Base-by-base conservation (phyloP, 2,797 vertebrate genomes). In the Chanos chanos region DNA sequence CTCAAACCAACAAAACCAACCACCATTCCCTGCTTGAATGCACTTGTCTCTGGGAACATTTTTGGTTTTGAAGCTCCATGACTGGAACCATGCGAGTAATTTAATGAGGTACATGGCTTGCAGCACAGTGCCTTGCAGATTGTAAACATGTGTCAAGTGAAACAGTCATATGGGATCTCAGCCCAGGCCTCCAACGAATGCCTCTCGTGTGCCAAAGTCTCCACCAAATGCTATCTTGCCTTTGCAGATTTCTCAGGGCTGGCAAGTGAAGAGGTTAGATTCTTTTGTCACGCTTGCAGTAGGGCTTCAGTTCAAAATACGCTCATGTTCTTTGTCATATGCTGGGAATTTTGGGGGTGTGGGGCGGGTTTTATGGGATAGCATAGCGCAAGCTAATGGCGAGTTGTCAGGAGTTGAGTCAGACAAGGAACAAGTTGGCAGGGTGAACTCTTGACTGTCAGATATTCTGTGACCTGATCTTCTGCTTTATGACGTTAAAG, bases 131-230 rank as follows among this genome's bases (percentile, higher is more conserved):
- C 77, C 78, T 81, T 73, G 73, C 76, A 84, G 83, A 88, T 86
- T 86, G 80, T 83, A 84, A 88, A 85, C 86, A 87, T 82, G 74
- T 89, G 85, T 87, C 75, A 75, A 72, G 71, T 77, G 74, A 39
- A 72, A 78, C 75, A 77, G 68, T 66, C 63, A 73, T 62, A 73
- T 77, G 77, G 61, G 78, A 80, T 72, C 69, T 51, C 49, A 34
- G 65, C 78, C 69, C 60, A 61, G 53, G 50, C 65, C 60, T 61
- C 49, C 49, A 52, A 48, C 67, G 75, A 78, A 53, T 56, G 45
- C 58, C 45, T 62, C 44, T 36, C 34, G 25, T 37, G n/a, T n/a
- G n/a, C n/a, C n/a, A n/a, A 62, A 57, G 57, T 63, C 52, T 57
- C 45, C 43, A 67, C 47, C 57, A 67, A 68, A 63, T 57, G 52